A percentile compares a stretch with the other conserved stretches of the same genome.
Conservation (phyloP, 2,797 vertebrate genomes). For the Sciurus carolinensis region DNA sequence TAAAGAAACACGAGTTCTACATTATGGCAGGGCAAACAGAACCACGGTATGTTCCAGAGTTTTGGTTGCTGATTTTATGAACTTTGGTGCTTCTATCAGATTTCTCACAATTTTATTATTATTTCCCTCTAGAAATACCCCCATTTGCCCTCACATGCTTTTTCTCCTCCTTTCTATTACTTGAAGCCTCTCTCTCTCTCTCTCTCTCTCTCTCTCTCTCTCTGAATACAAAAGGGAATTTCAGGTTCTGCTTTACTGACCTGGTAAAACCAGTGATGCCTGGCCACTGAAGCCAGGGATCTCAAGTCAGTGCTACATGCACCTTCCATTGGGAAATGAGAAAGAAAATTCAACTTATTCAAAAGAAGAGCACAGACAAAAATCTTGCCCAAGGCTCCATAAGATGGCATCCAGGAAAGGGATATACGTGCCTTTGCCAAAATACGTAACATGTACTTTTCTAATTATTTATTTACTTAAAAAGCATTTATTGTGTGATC, state of each 20-base stretch:
- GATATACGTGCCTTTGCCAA: background rate
- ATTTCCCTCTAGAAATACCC: background rate
- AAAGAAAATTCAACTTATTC: background rate
- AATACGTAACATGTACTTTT: background rate
- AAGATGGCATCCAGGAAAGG: background rate
- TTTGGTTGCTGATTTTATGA: background rate
- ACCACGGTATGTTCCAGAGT: background rate
- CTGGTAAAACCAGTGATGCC: background rate
- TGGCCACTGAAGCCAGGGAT: background rate
- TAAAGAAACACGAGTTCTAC: background rate
- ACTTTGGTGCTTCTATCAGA: background rate
- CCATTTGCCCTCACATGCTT: background rate
- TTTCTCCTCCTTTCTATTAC: background rate
- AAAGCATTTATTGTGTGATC: conserved; percentile 19
- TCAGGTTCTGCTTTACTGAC: background rate
- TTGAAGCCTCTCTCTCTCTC: background rate
- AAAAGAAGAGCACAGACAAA: background rate
- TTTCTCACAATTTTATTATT: background rate
- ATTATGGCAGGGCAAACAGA: background rate
- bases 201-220: too few relatives aligned
- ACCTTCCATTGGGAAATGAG: background rate
- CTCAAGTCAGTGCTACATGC: background rate
- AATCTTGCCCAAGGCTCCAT: background rate
- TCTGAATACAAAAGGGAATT: background rate
- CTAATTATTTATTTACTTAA: conserved; percentile 23